Percentiles rank a stretch among this genome's conserved stretches.
These are phyloP conservation scores for Thamnophis sirtalis DNA, from an alignment of 2,113 vertebrate species.

Conservation along the genomic window DNA sequence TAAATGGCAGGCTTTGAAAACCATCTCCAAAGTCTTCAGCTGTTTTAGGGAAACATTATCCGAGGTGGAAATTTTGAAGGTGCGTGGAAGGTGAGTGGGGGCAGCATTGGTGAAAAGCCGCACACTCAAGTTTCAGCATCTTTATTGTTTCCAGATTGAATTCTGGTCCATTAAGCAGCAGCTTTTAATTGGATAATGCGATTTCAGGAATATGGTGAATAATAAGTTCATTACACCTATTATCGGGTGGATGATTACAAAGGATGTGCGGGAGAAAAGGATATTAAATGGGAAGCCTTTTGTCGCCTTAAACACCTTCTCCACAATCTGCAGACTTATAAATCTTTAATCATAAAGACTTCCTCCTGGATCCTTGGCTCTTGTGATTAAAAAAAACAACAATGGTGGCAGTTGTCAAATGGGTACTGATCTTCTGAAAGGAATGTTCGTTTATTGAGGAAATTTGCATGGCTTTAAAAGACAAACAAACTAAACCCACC, in stretches of 20 bases:
- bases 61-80: background rate
- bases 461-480: background rate
- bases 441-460: background rate
- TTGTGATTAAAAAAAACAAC: background rate
- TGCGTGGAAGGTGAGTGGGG: background rate
- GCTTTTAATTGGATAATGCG: conserved; percentile 38
- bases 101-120: background rate
- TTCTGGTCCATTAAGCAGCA: conserved; percentile 19
- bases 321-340: background rate
- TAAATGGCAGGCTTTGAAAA: background rate
- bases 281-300: conserved; percentile 13
- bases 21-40: background rate
- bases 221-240: conserved; percentile 2
- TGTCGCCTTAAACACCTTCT: background rate
- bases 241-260: background rate
- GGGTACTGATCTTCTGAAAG: background rate
- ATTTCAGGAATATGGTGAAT: conserved; percentile 2
- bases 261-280: background rate
- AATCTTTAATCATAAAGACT: background rate
- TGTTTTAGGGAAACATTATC: background rate
- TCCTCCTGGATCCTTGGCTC: background rate
- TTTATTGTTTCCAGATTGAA: conserved; percentile 13
- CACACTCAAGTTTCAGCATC: background rate
- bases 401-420: background rate
- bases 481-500: background rate